These are phyloP conservation scores for Vanessa atalanta DNA, from an alignment of 1,140 invertebrate species.

Conservation along the genomic window DNA sequence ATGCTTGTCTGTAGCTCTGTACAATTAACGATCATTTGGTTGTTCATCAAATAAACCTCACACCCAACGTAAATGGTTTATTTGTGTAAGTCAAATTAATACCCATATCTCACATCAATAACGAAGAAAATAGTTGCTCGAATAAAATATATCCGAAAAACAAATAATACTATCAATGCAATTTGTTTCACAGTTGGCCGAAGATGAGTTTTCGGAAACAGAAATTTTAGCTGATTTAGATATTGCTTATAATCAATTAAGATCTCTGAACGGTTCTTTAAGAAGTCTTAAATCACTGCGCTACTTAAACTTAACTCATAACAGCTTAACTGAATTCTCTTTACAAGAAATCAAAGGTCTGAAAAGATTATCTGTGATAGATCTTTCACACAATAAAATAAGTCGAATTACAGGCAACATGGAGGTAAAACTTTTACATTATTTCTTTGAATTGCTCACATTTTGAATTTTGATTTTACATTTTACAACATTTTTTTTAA, in stretches of 20 bases:
- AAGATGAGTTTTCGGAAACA: constrained; percentile 87
- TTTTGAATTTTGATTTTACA: no score
- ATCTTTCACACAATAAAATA: constrained; percentile 89
- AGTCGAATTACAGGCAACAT: constrained; percentile 83
- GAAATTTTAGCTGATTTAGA: constrained; percentile 84
- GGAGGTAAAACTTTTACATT: constrained; percentile 78
- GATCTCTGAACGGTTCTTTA: constrained; percentile 87
- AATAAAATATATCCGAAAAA: not conserved
- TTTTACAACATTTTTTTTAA: no score
- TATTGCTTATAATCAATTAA: constrained; percentile 86
- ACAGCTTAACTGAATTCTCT: constrained; percentile 88
- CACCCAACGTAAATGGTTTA: no score
- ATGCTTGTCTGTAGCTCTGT: no score
- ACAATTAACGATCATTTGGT: no score
- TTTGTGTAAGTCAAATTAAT: no score
- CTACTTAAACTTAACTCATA: constrained; percentile 87
- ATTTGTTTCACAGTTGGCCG: constrained; percentile 82
- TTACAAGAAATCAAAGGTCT: constrained; percentile 88
- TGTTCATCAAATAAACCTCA: no score
- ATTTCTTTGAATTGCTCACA: no score
- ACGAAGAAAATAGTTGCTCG: no score
- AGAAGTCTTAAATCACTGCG: constrained; percentile 84
- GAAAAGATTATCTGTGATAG: constrained; percentile 84
- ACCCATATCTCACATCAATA: no score
- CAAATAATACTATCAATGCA: not conserved